Evolutionary conservation across 2,113 vertebrate species (phyloP), one percentile per base, ranked within the genome.

Genomic region (Alouatta palliata): DNA sequence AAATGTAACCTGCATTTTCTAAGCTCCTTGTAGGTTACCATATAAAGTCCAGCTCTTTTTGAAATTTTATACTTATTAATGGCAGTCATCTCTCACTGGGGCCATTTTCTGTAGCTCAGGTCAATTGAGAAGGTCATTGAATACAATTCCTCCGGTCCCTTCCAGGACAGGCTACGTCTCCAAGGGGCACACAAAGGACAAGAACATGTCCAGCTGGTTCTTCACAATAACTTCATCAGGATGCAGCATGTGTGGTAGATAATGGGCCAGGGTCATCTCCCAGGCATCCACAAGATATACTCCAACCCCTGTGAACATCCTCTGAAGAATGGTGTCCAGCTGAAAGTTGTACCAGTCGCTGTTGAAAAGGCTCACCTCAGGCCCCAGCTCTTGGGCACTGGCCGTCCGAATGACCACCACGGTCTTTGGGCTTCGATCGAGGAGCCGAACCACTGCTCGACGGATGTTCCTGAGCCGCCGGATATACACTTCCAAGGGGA

Each of bases 311-410:
- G 98, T 99, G 98, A 99, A 99, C 99, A 99, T 99, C 98, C 99
- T 98, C 95, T 99, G 99, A 93, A 99, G 99, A 95, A 99, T 97
- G 64, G 97, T 80, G 92, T 99, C 99, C 30, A 99, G 99, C 97
- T 99, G 99, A 96, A 99, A 98, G 16, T 99, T 99, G 97, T 98
- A 99, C 99, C 99, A 99, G 98, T 99, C 99, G 21, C 99, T 99
- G 98, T 99, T 99, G 98, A 99, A 99, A 91, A 99, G 99, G 98
- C 99, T 99, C 93, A 99, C 99, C 97, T 99, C 99, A 0, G 99
- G 99, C 86, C 99, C 99, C 64, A 99, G 98, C 75, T 99, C 99
- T 95, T 99, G 99, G 19, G 99, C 99, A 0, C 99, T 99, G 61
- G 99, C 99, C 0, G 99, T 99, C 80, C 99, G 99, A 91, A 99